Base-by-base conservation (phyloP, 2,888 invertebrate genomes). In the Sarcophaga subvicina region DNA sequence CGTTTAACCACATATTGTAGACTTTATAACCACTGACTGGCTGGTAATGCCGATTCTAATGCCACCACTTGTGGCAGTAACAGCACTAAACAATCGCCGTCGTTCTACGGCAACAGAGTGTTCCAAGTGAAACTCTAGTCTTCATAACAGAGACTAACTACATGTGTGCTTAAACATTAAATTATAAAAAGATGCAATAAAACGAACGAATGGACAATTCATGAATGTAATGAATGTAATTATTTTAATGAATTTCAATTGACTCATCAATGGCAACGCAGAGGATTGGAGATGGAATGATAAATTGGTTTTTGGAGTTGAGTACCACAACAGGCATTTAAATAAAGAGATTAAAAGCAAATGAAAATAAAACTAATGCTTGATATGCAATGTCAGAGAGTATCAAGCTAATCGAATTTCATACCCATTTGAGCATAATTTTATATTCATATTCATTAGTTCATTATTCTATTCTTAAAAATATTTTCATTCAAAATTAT, bases 1-100 rank as follows among this genome's bases (percentile, higher is more conserved):
- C 66, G 45, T 80, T 37, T 79, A 54, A 71, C 71, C 64, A 71
- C 79, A 71, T 71, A 71, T 70, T 79, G 71, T 37, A 14, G 25
- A 70, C 69, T 71, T 27, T 71, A 77, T 77, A 67, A 25, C 67
- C 60, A 6, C 37, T 10, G 2, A 10, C 8, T 59, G 59, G 17
- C 8, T 59, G 59, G 17, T 54, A 54, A 54, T 4, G 10, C 14
- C 17, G 14, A 14, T 54, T 5, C 14, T 54, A 54, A 54, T 54
- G 12, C 1, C 17, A 17, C 54, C 17, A 54, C 54, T 14, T 14
- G 4, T 54, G 2, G 17, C 17, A 22, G 25, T 8, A 11, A 4
- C 54, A 10, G 17, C 54, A 11, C 45, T 25, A 37, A 37, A 37
- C 8, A 10, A 59, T 67, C 67, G 69, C 11, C 45, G 25, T 45